A percentile compares a stretch with the other conserved stretches of the same genome.
These are phyloP conservation scores for Sarcophaga variegata DNA, from an alignment of 2,888 invertebrate species.

Conservation along the genomic window DNA sequence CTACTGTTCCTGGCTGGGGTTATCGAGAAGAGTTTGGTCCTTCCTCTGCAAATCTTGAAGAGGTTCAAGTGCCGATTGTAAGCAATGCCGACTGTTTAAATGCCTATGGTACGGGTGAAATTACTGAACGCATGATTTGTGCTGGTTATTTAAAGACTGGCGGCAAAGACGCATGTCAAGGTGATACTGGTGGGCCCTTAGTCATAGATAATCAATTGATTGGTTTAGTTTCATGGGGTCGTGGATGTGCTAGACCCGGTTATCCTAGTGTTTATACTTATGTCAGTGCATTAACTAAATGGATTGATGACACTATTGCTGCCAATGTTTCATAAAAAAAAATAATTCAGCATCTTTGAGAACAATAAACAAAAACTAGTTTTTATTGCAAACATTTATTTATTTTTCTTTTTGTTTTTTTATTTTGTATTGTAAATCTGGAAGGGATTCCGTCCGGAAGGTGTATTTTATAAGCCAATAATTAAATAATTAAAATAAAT, in stretches of 20 bases:
- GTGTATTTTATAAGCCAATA: too few relatives aligned
- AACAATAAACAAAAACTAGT: too few relatives aligned
- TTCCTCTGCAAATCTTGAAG: slow-evolving; percentile 80
- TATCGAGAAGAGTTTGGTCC: slow-evolving; percentile 74
- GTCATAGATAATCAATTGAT: slow-evolving; percentile 75
- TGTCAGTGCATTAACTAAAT: slow-evolving; percentile 76
- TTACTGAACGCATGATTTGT: slow-evolving; percentile 77
- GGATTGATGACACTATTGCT: slow-evolving; percentile 76
- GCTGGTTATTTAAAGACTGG: slow-evolving; percentile 76
- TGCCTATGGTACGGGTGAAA: slow-evolving; percentile 72
- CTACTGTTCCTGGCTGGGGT: slow-evolving; percentile 78
- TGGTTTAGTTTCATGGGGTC: slow-evolving; percentile 83
- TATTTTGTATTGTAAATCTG: too few relatives aligned
- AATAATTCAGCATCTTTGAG: neutral
- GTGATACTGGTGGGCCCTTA: slow-evolving; percentile 80
- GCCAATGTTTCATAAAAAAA: slow-evolving; percentile 54
- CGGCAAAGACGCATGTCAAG: slow-evolving; percentile 80
- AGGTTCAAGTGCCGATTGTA: slow-evolving; percentile 78
- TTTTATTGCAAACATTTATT: too few relatives aligned
- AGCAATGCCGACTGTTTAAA: slow-evolving; percentile 71
- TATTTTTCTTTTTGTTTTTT: too few relatives aligned
- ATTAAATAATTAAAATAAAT: too few relatives aligned
- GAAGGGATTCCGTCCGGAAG: too few relatives aligned
- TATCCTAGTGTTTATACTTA: slow-evolving; percentile 82
- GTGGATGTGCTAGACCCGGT: slow-evolving; percentile 82